Base-by-base conservation (phyloP, 53 echinoderm and acorn worm species). In the Zoroaster sp. region DNA sequence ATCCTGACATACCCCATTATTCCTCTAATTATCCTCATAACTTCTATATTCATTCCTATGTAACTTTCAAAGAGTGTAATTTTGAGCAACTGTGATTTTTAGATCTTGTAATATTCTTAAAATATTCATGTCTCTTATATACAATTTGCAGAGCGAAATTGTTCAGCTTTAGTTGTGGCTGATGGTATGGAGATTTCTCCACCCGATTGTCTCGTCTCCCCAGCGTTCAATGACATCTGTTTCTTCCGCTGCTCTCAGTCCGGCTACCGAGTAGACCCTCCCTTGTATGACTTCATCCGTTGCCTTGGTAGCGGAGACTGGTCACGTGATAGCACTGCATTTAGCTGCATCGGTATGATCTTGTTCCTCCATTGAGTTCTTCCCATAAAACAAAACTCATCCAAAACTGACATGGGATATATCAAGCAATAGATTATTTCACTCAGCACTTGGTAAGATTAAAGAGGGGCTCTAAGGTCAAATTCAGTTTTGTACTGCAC, bases 231-330 rank as follows among this genome's bases (percentile, higher is more conserved):
- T 13, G 94, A 96, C 43, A 88, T 75, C 15, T 96, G 96, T 55
- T 76, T 82, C 54, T 39, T 96, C 42, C 72, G 83, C n/a, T 96
- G 96, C 51, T 34, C 66, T 8, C 53, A 63, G 28, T 44, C 38
- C 1, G 96, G 96, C 40, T 96, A 87, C 69, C 44, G 90, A 7
- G 78, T 96, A 6, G 88, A 92, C 5, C 96, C 96, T 5, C 90
- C 70, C 5, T 72, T 81, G 11, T 87, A 47, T 53, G 80, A 87
- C 55, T 90, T 55, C 66, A 91, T 92, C 43, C 78, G 87, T 15
- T 96, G 96, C 78, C 80, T 81, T 25, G 92, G 90, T 5, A 91
- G 82, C 52, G 94, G 96, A 5, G 77, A 87, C 44, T 96, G 96
- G 96, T 94, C 94, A 20, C 78, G 72, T 28, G 89, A 93, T 77